These are phyloP conservation scores for Musca domestica DNA, from an alignment of 1,140 invertebrate species.

Conservation along the genomic window DNA sequence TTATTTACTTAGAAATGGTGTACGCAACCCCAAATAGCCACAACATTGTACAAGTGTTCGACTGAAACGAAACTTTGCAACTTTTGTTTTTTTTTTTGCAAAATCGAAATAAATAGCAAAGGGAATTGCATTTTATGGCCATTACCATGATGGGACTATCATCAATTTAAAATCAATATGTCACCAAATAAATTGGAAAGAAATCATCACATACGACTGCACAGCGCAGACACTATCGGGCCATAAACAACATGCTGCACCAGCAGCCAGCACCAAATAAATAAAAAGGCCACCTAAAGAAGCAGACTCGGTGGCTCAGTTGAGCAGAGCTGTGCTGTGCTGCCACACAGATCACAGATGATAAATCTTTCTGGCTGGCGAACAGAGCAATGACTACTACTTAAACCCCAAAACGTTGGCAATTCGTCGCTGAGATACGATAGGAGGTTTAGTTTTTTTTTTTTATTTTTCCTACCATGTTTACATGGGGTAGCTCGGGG, in stretches of 20 bases:
- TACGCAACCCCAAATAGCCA: background rate
- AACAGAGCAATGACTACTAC: no score
- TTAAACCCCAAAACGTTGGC: no score
- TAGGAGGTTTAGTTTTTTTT: no score
- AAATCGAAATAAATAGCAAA: constrained; percentile 11
- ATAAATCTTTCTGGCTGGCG: constrained; percentile 1
- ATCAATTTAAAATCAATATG: constrained; percentile 54
- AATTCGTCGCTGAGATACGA: no score
- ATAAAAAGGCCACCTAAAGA: constrained; percentile 43
- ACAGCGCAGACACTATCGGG: constrained; percentile 29
- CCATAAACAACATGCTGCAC: constrained; percentile 36
- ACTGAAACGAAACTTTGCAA: no score
- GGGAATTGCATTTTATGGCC: constrained; percentile 21
- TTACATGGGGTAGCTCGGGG: no score
- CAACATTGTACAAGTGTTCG: no score
- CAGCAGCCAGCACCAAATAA: constrained; percentile 51
- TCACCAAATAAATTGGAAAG: constrained; percentile 53
- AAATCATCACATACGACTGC: constrained; percentile 41
- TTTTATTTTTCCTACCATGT: no score
- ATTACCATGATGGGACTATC: constrained; percentile 37
- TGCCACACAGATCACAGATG: constrained; percentile 6
- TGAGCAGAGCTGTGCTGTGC: background rate
- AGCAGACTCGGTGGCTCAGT: constrained; percentile 14
- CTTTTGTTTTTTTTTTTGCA: no score
- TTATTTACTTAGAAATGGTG: constrained; percentile 18